Conservation (phyloP, 2,113 vertebrate species). For the Syrmaticus mikado region DNA sequence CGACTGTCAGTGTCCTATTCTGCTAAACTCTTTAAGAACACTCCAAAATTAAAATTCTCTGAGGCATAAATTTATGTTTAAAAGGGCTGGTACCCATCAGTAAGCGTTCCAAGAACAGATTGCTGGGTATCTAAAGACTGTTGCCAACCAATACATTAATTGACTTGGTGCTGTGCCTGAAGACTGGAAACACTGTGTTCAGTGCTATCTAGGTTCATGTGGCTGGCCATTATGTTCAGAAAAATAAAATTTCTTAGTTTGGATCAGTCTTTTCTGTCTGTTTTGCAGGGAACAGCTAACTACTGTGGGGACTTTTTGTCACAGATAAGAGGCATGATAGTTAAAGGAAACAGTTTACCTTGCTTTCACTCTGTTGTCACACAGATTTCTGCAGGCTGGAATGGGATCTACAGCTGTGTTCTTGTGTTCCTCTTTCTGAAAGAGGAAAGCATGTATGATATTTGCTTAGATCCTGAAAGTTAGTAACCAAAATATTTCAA, state of each 20-base stretch:
- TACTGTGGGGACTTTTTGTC: background rate
- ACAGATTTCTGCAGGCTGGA: background rate
- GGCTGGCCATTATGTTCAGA: background rate
- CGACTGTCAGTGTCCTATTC: background rate
- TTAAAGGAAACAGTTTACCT: background rate
- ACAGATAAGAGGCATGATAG: background rate
- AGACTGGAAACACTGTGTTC: conserved; percentile 36
- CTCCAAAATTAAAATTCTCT: conserved; percentile 26
- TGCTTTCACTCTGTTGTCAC: background rate
- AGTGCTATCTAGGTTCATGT: background rate
- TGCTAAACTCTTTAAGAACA: conserved; percentile 48
- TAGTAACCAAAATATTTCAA: background rate
- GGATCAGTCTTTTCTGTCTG: background rate
- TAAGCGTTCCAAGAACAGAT: conserved; percentile 53
- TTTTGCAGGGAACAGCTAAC: background rate
- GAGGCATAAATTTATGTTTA: conserved; percentile 4
- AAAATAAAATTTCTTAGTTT: background rate
- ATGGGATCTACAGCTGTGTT: background rate
- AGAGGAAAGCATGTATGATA: background rate
- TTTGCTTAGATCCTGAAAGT: background rate
- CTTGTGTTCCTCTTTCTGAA: background rate
- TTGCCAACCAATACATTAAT: conserved; percentile 51
- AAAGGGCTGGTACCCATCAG: background rate
- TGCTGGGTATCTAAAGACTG: conserved; percentile 1
- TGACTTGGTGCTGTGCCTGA: conserved; percentile 9